Base-by-base conservation (phyloP, 2,113 vertebrate species). In the Nerophis ophidion region DNA sequence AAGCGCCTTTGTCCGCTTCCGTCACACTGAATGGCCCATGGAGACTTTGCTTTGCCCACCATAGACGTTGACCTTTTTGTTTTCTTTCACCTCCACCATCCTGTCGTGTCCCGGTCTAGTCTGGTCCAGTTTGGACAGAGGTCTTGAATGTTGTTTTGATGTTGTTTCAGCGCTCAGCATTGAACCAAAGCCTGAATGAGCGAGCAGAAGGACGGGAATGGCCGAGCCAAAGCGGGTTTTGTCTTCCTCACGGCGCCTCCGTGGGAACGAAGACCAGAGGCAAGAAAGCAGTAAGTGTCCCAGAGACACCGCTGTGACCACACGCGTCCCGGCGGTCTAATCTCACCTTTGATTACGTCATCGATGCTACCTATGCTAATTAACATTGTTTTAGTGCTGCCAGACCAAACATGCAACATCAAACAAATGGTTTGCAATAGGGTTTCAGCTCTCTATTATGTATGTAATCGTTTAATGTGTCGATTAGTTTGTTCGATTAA, bases 201-300 rank as follows among this genome's bases (percentile, higher is more conserved):
- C 44, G 44, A 45, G 57, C 67, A 57, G 80, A 64, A 71, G 26
- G 56, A 65, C 72, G 66, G 81, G 80, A 81, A 77, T 81, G 73
- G 57, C 71, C 67, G 38, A 70, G 76, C 71, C 78, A 71, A 70
- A 80, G 82, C 71, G 77, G 70, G 75, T 76, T 75, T 42, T 71
- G 80, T 74, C 81, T 73, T 52, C 65, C 76, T 61, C 51, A n/a
- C 59, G 50, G 70, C 54, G 17, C 57, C 68, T 72, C 80, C 10
- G 51, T 63, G 67, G 86, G 84, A 75, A 58, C 77, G 58, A 89
- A 82, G 75, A 77, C 84, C 55, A 75, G 54, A 70, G 81, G 81
- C 61, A 91, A 86, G 77, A 83, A 89, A 11, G 82, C 84, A 78
- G 92, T 94, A 84, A 89, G 91, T 66, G 67, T 51, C 52, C 60